A percentile compares a stretch with the other conserved stretches of the same genome.
Evolutionary conservation across 2,113 vertebrate genomes (phyloP).

Genomic region (Craseonycteris thonglongyai): DNA sequence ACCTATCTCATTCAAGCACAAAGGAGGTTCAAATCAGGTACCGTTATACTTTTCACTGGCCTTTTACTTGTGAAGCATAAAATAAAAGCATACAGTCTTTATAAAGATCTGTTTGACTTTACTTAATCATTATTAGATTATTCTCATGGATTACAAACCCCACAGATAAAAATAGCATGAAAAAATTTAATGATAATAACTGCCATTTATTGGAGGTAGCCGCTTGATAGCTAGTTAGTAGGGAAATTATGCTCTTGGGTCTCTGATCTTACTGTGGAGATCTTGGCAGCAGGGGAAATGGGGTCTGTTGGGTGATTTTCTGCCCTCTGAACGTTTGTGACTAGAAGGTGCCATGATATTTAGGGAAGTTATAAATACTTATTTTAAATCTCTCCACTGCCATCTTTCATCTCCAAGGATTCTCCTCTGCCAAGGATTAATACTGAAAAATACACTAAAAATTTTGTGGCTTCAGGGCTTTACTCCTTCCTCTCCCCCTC

Average conservation of each 20-base stretch:
- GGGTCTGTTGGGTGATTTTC: not conserved
- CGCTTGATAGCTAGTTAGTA: not conserved
- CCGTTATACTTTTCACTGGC: not conserved
- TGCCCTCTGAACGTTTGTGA: not conserved
- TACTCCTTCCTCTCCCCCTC: not conserved
- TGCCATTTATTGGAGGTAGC: not conserved
- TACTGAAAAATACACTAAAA: not conserved
- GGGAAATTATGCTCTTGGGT: not conserved
- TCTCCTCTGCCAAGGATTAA: not conserved
- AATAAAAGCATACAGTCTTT: not conserved
- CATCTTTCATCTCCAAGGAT: not conserved
- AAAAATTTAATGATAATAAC: not conserved
- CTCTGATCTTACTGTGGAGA: not conserved
- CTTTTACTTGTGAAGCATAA: not conserved
- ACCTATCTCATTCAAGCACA: not conserved
- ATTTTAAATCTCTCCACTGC: not conserved
- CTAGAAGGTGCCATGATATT: not conserved
- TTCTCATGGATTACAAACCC: not conserved
- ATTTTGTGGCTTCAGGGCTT: not conserved
- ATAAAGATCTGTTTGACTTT: slow-evolving; percentile 25
- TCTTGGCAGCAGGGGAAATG: not conserved
- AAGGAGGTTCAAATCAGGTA: not conserved
- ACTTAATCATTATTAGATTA: not conserved
- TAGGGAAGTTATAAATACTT: not conserved
- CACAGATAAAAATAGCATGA: not conserved